Evolutionary conservation across 2,888 invertebrate species (phyloP).

Genomic region (Omphaloscelis lunosa): DNA sequence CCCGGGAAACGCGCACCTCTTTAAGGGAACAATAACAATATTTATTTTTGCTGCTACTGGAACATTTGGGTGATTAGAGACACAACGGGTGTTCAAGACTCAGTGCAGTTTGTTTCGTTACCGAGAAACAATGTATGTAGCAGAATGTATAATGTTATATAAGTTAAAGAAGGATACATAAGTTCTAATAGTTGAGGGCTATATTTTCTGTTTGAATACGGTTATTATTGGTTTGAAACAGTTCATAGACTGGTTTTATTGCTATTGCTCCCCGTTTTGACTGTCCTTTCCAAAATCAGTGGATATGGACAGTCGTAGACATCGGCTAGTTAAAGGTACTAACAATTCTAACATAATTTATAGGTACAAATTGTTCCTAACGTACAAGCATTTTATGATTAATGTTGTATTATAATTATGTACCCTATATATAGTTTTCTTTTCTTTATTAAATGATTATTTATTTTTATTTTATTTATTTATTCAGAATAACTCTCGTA

Average conservation of each 20-base stretch:
- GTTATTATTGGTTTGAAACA: neutral
- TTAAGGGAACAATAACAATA: constrained; percentile 81
- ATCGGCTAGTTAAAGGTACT: too few species aligned
- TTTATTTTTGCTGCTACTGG: constrained; percentile 68
- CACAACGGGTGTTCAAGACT: constrained; percentile 3
- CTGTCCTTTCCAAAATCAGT: too few species aligned
- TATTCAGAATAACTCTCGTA: neutral
- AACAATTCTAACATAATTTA: too few species aligned
- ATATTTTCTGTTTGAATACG: neutral
- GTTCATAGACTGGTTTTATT: neutral
- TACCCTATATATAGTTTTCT: too few species aligned
- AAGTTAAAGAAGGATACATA: neutral
- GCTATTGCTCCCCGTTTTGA: too few species aligned
- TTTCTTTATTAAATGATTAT: too few species aligned
- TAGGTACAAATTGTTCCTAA: too few species aligned
- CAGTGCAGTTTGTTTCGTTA: too few species aligned
- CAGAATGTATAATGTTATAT: neutral
- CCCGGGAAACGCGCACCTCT: constrained; percentile 76
- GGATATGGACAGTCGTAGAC: too few species aligned
- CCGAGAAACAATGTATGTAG: neutral
- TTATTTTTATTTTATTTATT: too few species aligned
- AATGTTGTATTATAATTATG: too few species aligned
- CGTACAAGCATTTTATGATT: too few species aligned
- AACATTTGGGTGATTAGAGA: constrained; percentile 49
- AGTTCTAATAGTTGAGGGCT: neutral